These are phyloP conservation scores for Stictocephala bisonia DNA, from an alignment of 2,888 invertebrate genomes.

Conservation along the genomic window DNA sequence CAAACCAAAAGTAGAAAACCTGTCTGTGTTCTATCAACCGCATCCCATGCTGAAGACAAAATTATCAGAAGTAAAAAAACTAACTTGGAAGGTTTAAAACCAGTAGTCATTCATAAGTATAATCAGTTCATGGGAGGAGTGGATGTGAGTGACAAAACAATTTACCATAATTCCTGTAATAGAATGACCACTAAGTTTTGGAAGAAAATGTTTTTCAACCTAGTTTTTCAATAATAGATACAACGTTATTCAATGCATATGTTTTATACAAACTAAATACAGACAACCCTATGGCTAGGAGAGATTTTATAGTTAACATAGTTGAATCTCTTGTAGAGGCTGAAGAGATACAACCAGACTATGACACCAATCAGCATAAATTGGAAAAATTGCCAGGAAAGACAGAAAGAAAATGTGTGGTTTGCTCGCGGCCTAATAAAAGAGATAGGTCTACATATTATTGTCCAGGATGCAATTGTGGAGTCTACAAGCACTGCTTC, in stretches of 20 bases:
- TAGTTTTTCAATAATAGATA: too few species aligned
- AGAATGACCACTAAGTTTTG: conserved; percentile 9
- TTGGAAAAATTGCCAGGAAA: neutral
- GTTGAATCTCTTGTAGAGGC: neutral
- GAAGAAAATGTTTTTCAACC: conserved; percentile 37
- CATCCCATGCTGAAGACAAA: conserved; percentile 4
- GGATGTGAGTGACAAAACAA: conserved; percentile 17
- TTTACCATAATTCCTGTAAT: conserved; percentile 23
- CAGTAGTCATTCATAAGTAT: conserved; percentile 17
- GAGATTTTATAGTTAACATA: neutral
- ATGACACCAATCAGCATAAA: neutral
- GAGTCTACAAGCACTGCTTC: neutral
- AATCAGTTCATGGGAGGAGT: conserved; percentile 36
- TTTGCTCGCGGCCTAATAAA: neutral
- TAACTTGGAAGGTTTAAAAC: neutral
- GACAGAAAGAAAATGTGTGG: neutral
- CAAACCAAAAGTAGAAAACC: too few species aligned
- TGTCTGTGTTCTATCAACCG: conserved; percentile 1
- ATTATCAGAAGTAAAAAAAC: conserved; percentile 1
- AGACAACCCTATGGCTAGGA: neutral
- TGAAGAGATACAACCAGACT: neutral
- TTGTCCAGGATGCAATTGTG: conserved; percentile 18
- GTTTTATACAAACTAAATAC: conserved; percentile 3
- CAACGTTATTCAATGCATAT: conserved; percentile 11
- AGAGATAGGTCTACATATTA: neutral